Evolutionary conservation across 2,797 vertebrate species (phyloP), one percentile per base, ranked within the genome.

Genomic region (Zalophus californianus): DNA sequence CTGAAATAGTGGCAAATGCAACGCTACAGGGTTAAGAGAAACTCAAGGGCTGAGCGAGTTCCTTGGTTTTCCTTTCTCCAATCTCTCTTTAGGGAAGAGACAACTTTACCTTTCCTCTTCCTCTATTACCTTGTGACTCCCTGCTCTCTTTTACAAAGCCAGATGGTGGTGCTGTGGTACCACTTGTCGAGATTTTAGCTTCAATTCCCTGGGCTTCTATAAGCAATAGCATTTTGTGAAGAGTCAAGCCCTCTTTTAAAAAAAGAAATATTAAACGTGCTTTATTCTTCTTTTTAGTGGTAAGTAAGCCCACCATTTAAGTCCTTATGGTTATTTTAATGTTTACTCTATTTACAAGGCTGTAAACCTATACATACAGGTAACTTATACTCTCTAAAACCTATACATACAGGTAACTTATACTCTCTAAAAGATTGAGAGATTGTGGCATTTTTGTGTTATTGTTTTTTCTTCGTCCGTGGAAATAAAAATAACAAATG

Each of bases 121-220:
- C 11, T n/a, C 2, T 3, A 2, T 23, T 29, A 7, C 1, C 2
- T 0, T 16, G 23, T 25, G 50, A 48, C 5, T 56, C 35, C 58
- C 50, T 88, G 93, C 90, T 91, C 77, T 84, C 62, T 96, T 66
- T 18, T 7, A 0, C 0, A 15, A 9, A 41, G 3, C 97, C 98
- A 98, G 95, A 0, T 5, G 98, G 97, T 98, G 98, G 98, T 96
- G 97, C 98, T 98, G 98, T 96, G 77, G 92, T 35, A 98, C 72
- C 82, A 87, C 89, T 86, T 75, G 25, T 41, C 0, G 13, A 73
- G 3, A 90, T 25, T 68, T 29, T 16, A 32, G 14, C 38, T 79
- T 58, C 3, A 4, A 14, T 1, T 25, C 5, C 18, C 88, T 27
- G 23, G 38, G 44, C 62, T 96, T 54, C 25, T 56, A 4, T 10